These are phyloP conservation scores for Pseudoatta argentina DNA, from an alignment of 1,140 invertebrate species.

Conservation along the genomic window DNA sequence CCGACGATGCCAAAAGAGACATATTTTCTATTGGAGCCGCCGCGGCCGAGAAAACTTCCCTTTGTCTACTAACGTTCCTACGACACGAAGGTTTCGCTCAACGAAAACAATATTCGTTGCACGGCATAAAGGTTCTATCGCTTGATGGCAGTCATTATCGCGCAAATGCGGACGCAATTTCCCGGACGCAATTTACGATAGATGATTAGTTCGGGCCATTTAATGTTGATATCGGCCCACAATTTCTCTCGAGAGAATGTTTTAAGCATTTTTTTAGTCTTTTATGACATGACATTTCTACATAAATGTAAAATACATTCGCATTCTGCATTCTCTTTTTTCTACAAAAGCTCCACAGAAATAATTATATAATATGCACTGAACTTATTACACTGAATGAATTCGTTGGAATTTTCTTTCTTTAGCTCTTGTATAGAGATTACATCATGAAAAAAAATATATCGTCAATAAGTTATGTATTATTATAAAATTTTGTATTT, in stretches of 20 bases:
- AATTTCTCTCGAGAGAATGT: slow-evolving; percentile 14
- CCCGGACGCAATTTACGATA: slow-evolving; percentile 32
- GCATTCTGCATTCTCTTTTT: background rate
- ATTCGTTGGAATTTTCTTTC: background rate
- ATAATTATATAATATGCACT: background rate
- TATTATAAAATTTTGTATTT: slow-evolving; percentile 7
- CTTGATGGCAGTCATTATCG: slow-evolving; percentile 43
- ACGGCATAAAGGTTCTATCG: slow-evolving; percentile 40
- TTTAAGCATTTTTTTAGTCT: background rate
- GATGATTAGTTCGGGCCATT: slow-evolving; percentile 16
- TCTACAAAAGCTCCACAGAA: background rate
- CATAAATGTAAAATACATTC: background rate
- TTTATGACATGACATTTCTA: background rate
- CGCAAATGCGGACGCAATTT: slow-evolving; percentile 44
- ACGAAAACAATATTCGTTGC: slow-evolving; percentile 53
- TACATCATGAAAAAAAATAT: slow-evolving; percentile 6
- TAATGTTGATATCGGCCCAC: slow-evolving; percentile 3
- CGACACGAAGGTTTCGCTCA: slow-evolving; percentile 34
- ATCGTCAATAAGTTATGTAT: background rate
- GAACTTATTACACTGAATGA: background rate
- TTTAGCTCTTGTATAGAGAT: background rate
- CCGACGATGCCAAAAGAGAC: slow-evolving; percentile 15
- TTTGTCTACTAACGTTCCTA: slow-evolving; percentile 34
- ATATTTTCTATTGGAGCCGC: slow-evolving; percentile 23
- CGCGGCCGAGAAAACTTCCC: slow-evolving; percentile 8